phyloP scores from a whole-genome alignment of 2,888 invertebrate genomes.

The Dolomedes plantarius region DNA sequence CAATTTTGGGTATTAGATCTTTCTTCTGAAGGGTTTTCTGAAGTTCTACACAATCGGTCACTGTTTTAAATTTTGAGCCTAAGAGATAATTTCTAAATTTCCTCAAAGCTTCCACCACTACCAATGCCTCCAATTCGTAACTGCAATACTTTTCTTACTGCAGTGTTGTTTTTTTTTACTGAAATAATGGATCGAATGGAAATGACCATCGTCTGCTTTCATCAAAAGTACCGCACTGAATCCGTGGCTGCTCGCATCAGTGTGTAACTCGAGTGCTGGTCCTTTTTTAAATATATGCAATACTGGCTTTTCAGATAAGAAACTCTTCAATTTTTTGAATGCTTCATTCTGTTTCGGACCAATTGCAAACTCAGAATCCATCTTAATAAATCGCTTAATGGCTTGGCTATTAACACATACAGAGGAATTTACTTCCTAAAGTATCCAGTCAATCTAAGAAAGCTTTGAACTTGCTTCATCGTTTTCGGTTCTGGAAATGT shows the following conservation, averaged over 20 bases:
- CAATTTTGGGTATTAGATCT: not conserved
- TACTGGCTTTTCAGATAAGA: not conserved
- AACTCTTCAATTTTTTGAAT: not conserved
- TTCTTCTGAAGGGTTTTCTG: constrained; percentile 9
- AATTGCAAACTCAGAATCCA: not conserved
- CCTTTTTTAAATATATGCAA: not conserved
- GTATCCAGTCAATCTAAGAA: no score
- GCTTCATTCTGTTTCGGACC: no score
- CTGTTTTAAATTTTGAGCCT: constrained; percentile 31
- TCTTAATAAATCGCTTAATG: constrained; percentile 14
- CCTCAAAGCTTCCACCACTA: no score
- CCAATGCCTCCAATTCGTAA: no score
- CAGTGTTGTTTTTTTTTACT: not conserved
- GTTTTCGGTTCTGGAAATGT: no score
- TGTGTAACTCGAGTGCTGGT: not conserved
- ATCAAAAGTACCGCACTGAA: constrained; percentile 25
- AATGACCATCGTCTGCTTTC: constrained; percentile 3
- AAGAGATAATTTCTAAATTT: no score
- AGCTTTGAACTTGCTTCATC: no score
- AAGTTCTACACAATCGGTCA: constrained; percentile 16
- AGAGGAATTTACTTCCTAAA: no score
- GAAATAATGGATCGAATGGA: constrained; percentile 24
- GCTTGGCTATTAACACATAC: no score
- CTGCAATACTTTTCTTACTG: constrained; percentile 31
- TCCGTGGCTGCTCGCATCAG: not conserved